Conservation (phyloP, 2,113 vertebrate genomes). For the Fulmarus glacialis region DNA sequence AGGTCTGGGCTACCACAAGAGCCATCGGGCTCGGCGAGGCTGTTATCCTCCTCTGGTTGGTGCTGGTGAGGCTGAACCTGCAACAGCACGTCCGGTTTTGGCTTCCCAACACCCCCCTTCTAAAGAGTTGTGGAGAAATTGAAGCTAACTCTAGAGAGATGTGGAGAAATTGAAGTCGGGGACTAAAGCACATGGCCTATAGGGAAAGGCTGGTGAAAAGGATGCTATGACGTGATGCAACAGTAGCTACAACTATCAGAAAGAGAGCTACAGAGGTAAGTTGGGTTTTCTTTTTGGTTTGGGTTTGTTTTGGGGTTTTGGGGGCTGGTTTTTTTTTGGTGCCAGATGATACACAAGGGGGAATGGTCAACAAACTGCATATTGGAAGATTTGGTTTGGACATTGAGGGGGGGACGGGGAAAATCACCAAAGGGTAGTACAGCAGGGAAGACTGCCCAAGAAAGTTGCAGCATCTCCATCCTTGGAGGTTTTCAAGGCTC, state of each 20-base stretch:
- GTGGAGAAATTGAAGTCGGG: neutral
- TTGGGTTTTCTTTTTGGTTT: neutral
- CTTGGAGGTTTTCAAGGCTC: neutral
- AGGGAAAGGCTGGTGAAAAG: neutral
- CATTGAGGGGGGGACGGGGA: too few relatives aligned
- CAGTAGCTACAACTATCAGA: neutral
- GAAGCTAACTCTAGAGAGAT: neutral
- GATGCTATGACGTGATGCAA: neutral
- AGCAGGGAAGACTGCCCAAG: neutral
- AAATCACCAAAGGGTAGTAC: neutral
- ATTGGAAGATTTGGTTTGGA: neutral
- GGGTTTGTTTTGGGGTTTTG: neutral
- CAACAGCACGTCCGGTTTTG: neutral
- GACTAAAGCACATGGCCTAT: neutral
- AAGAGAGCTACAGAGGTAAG: neutral
- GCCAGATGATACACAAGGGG: neutral
- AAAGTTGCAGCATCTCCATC: neutral
- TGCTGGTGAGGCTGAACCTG: neutral
- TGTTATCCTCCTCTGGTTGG: neutral
- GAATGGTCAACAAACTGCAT: neutral
- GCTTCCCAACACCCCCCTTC: neutral
- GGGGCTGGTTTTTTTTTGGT: neutral
- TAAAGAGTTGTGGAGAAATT: neutral
- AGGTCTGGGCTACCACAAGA: too few relatives aligned
- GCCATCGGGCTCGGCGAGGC: rapidly evolving